phyloP scores from a whole-genome alignment of 2,113 vertebrate genomes.

The Eptesicus fuscus region DNA sequence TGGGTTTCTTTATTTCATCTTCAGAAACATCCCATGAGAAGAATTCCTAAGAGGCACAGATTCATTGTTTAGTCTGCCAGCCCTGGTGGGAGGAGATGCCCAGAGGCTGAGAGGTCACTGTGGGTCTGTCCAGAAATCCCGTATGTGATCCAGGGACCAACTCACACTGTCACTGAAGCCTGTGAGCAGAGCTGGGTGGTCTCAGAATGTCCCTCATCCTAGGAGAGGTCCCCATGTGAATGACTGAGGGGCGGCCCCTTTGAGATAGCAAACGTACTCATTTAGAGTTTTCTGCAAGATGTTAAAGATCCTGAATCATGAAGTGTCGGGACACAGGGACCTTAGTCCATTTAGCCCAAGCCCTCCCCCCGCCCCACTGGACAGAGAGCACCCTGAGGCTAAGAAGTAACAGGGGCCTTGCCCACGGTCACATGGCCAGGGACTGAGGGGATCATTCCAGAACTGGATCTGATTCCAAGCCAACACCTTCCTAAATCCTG shows the following conservation, averaged over 20 bases:
- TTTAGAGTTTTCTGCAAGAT: background rate
- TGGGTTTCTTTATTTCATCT: background rate
- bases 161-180: background rate
- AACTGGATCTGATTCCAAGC: background rate
- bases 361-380: too few species aligned
- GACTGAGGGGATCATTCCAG: background rate
- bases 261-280: background rate
- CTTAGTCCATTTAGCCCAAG: background rate
- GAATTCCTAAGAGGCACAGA: background rate
- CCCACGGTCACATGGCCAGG: background rate
- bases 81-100: too few species aligned
- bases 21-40: background rate
- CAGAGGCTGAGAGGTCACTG: background rate
- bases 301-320: too few species aligned
- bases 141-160: too few species aligned
- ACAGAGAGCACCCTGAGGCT: background rate
- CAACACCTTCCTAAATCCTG: background rate
- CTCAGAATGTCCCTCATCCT: too few species aligned
- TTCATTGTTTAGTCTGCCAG: background rate
- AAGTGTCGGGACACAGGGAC: fast-evolving
- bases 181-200: fast-evolving
- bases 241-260: background rate
- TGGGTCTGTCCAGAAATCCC: background rate
- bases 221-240: background rate
- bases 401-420: too few species aligned